Percentiles rank a stretch among this genome's conserved stretches.
Conservation (phyloP, 2,113 vertebrate species). For the Lamprotornis superbus region DNA sequence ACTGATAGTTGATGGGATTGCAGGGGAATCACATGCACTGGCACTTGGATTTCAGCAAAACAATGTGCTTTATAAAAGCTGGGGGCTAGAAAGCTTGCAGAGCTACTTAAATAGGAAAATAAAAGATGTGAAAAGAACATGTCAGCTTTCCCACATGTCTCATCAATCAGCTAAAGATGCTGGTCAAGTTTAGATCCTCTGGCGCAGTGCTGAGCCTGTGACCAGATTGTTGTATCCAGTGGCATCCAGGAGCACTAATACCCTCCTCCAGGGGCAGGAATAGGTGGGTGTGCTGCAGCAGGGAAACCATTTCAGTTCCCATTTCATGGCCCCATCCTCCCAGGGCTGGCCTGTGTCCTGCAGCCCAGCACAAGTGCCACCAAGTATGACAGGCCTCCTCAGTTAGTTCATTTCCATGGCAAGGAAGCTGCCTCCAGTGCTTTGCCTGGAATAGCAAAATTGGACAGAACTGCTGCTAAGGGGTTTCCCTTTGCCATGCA, state of each 20-base stretch:
- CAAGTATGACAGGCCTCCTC: background rate
- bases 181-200: background rate
- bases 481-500: background rate
- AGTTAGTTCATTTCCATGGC: background rate
- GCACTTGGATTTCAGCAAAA: background rate
- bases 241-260: background rate
- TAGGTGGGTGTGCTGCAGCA: background rate
- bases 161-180: background rate
- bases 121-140: background rate
- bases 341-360: background rate
- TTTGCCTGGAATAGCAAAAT: background rate
- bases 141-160: background rate
- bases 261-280: background rate
- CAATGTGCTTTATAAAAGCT: background rate
- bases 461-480: background rate
- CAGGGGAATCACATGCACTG: background rate
- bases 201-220: background rate
- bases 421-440: background rate
- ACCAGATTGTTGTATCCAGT: background rate
- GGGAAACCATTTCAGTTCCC: rapidly evolving
- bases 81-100: background rate
- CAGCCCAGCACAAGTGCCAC: background rate
- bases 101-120: background rate
- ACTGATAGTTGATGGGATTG: rapidly evolving
- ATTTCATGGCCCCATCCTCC: background rate